phyloP scores from a whole-genome alignment of 2,113 vertebrate genomes.

The Tragelaphus imberbis region DNA sequence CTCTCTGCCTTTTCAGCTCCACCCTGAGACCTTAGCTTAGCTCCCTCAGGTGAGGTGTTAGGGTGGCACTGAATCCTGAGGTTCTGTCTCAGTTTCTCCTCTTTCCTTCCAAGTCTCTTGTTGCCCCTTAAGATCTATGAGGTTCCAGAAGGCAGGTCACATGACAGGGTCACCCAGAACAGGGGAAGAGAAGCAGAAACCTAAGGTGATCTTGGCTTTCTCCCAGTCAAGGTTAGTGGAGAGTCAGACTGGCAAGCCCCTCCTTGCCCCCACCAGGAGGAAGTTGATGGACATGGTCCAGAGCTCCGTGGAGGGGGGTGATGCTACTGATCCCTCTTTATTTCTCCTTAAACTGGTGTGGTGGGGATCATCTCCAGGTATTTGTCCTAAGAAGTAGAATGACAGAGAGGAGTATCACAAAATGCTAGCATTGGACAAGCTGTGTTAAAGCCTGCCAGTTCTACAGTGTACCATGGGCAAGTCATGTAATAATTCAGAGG shows the following conservation, averaged over 20 bases:
- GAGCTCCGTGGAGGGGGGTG: not conserved
- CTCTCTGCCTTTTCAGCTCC: not conserved
- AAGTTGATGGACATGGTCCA: not conserved
- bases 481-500: not conserved
- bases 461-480: not conserved
- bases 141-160: not conserved
- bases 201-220: not conserved
- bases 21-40: not conserved
- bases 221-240: not conserved
- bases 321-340: not conserved
- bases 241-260: not conserved
- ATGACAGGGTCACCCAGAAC: not conserved
- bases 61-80: not conserved
- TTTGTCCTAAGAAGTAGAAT: not conserved
- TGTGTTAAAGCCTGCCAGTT: not conserved
- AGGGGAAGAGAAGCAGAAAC: not conserved
- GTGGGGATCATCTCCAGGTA: not conserved
- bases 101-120: not conserved
- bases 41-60: not conserved
- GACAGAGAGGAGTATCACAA: not conserved
- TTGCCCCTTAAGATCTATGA: not conserved
- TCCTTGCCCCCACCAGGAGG: accelerated
- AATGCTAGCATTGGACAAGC: not conserved
- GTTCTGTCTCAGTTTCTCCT: not conserved
- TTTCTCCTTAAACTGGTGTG: not conserved